phyloP scores from a whole-genome alignment of 2,113 vertebrate species.

The Lophotis ruficrista region DNA sequence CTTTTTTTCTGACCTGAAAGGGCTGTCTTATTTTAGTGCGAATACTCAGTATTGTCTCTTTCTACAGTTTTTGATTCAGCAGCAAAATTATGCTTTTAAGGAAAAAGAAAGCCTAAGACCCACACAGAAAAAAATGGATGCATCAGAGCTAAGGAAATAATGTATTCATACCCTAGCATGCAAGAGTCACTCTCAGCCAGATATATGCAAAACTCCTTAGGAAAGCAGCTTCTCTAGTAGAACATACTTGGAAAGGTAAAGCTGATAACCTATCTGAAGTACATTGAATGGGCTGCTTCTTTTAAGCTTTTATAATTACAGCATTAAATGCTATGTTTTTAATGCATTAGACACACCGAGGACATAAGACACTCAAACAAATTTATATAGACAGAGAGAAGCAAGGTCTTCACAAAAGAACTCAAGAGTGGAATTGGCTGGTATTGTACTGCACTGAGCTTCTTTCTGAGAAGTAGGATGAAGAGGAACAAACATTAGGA shows the following conservation, averaged over 20 bases:
- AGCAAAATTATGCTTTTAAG: constrained; percentile 29
- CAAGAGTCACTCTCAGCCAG: not conserved
- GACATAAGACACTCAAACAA: not conserved
- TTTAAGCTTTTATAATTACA: constrained; percentile 3
- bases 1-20: not conserved
- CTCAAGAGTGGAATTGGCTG: not conserved
- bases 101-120: not conserved
- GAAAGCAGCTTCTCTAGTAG: constrained; percentile 14
- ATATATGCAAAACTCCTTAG: not conserved
- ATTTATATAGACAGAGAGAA: not conserved
- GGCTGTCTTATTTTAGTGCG: not conserved
- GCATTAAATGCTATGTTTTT: not conserved
- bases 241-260: constrained; percentile 6
- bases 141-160: not conserved
- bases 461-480: not conserved
- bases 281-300: not conserved
- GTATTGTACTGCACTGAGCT: not conserved
- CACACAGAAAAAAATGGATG: not conserved
- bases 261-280: not conserved
- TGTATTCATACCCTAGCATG: not conserved
- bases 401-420: not conserved
- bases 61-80: not conserved
- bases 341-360: not conserved
- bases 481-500: not conserved
- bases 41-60: not conserved